These are phyloP conservation scores for Sylvia atricapilla DNA, from an alignment of 2,113 vertebrate species.

Conservation along the genomic window DNA sequence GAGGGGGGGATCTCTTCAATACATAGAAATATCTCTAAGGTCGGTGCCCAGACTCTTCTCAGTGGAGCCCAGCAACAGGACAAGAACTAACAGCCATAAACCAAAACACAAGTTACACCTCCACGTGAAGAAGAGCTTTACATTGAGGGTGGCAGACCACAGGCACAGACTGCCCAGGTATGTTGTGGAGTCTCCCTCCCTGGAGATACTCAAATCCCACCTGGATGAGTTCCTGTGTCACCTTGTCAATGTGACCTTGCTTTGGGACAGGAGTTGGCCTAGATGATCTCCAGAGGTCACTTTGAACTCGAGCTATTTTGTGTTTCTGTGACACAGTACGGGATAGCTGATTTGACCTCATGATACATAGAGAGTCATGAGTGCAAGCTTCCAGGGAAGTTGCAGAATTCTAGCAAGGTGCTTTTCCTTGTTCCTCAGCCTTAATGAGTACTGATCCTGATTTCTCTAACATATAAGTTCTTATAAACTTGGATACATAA, in stretches of 20 bases:
- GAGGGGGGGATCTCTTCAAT: neutral
- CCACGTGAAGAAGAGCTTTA: neutral
- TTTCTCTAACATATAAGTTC: neutral
- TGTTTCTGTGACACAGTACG: neutral
- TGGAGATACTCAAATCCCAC: neutral
- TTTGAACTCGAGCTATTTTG: neutral
- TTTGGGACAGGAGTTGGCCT: too few relatives aligned
- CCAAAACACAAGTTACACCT: neutral
- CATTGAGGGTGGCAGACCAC: neutral
- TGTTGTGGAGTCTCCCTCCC: neutral
- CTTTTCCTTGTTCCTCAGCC: neutral
- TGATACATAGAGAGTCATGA: accelerated
- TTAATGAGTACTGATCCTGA: neutral
- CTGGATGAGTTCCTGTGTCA: neutral
- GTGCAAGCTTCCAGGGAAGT: neutral
- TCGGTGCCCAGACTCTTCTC: neutral
- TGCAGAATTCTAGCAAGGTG: neutral
- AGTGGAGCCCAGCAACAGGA: neutral
- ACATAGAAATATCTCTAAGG: neutral
- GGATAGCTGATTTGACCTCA: neutral
- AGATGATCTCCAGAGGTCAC: neutral
- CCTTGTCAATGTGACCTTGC: neutral
- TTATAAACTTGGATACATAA: neutral
- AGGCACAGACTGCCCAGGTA: neutral
- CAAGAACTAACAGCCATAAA: neutral